Evolutionary conservation across 2,113 vertebrate species (phyloP), one percentile per base, ranked within the genome.

Genomic region (Fukomys damarensis): DNA sequence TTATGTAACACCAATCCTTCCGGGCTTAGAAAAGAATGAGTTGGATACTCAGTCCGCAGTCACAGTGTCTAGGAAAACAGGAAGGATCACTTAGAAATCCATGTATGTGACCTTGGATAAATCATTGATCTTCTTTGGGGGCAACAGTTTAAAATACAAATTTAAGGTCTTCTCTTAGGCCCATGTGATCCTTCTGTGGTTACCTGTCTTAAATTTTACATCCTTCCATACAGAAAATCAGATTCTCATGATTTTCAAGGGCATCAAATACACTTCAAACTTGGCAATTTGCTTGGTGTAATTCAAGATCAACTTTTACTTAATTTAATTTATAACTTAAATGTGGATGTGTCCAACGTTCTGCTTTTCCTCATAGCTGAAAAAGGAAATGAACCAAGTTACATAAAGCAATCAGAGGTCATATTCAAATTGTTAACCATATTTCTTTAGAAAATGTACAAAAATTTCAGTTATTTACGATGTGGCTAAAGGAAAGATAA

Each of bases 381-480:
- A 56, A 83, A 56, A 54, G 70, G 13, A 65, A 35, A 89, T 4
- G 20, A 16, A 95, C 30, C 5, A 77, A 56, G 35, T 97, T 95
- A 68, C 61, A 61, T 49, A 91, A 90, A 89, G 41, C 77, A 96
- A 92, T 54, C 35, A 74, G 28, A 85, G 38, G 54, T 59, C 30
- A 49, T 92, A 30, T 92, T 94, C 46, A 94, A 66, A 81, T 96
- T 96, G 52, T 93, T 94, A 80, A 81, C 76, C 43, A 30, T 65
- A 32, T 93, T 92, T 86, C 92, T 96, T 93, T 35, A 65, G 91
- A 91, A 96, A 96, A 94, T 83, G 32, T 96, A 68, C 72, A 94
- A 95, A 97, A 96, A 96, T 95, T 94, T 28, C 65, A 70, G 35
- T 91, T 96, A 96, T 95, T 97, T 97, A 97, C 87, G 81, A 94